These are phyloP conservation scores for Sigmodon hispidus DNA, from an alignment of 2,113 vertebrate genomes.

Conservation along the genomic window DNA sequence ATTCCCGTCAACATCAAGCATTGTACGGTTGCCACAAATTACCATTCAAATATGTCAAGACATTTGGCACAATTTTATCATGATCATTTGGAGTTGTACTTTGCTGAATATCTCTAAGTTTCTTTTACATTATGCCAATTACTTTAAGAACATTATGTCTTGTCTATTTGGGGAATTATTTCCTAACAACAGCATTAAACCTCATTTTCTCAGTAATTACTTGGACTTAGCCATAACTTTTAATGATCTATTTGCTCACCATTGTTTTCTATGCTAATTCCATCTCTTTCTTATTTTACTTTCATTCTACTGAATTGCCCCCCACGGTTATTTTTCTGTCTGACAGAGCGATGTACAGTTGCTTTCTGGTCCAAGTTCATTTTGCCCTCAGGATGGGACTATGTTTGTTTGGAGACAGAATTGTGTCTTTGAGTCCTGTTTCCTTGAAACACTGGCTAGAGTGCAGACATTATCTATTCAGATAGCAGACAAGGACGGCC, in stretches of 20 bases:
- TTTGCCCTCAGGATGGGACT: background rate
- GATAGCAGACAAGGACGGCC: background rate
- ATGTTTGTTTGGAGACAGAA: background rate
- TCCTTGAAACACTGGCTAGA: background rate
- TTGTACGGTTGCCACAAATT: background rate
- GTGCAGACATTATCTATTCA: accelerated
- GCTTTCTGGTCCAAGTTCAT: background rate
- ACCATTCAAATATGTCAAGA: background rate
- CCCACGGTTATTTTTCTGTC: background rate
- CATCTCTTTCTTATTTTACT: background rate
- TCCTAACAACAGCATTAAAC: conserved; percentile 29
- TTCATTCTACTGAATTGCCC: background rate
- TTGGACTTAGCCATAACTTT: conserved; percentile 46
- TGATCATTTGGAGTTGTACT: conserved; percentile 21
- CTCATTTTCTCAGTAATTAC: conserved; percentile 63
- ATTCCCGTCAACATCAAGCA: background rate
- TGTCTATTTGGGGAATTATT: conserved; percentile 52
- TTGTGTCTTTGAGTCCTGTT: background rate
- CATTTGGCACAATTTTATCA: conserved; percentile 21
- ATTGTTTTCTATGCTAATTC: background rate
- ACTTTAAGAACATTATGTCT: conserved; percentile 59
- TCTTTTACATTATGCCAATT: conserved; percentile 47
- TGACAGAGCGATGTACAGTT: background rate
- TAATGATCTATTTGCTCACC: conserved; percentile 29
- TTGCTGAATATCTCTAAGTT: conserved; percentile 49